These are phyloP conservation scores for Drosophila hydei DNA, from an alignment of 1,140 invertebrate genomes.

Conservation along the genomic window DNA sequence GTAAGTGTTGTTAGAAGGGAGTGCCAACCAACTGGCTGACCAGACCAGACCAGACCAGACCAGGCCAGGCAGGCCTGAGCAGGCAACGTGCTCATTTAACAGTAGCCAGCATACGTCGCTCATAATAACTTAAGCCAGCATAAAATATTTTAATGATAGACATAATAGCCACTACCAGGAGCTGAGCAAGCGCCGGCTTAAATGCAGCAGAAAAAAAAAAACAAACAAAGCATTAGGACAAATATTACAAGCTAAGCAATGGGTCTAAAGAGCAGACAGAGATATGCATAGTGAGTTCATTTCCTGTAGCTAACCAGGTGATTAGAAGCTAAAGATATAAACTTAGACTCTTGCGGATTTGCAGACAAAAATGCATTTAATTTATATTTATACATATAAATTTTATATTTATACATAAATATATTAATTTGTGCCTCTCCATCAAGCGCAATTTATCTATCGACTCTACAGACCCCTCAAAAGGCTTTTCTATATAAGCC, in stretches of 20 bases:
- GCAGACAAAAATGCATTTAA: too few relatives aligned
- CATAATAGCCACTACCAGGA: constrained; percentile 41
- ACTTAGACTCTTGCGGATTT: too few relatives aligned
- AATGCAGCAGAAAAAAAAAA: background rate
- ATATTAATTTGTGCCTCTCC: too few relatives aligned
- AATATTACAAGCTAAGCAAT: background rate
- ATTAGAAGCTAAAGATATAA: too few relatives aligned
- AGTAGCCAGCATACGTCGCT: constrained; percentile 74
- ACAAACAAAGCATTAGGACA: constrained; percentile 46
- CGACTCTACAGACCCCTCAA: too few relatives aligned
- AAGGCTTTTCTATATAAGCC: too few relatives aligned
- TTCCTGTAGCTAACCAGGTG: background rate
- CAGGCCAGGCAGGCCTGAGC: constrained; percentile 41
- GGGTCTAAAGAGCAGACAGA: background rate
- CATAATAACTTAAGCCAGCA: constrained; percentile 77
- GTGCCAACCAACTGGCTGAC: constrained; percentile 62
- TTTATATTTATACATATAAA: too few relatives aligned
- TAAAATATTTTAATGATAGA: constrained; percentile 81
- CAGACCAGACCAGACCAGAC: constrained; percentile 48
- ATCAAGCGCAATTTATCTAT: too few relatives aligned
- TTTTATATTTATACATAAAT: too few relatives aligned
- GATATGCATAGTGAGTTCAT: background rate
- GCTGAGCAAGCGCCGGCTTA: constrained; percentile 20
- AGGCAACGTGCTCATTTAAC: constrained; percentile 79
- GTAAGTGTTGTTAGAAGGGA: constrained; percentile 81